Evolutionary conservation across 2,888 invertebrate species (phyloP).

Genomic region (Diloba caeruleocephala): DNA sequence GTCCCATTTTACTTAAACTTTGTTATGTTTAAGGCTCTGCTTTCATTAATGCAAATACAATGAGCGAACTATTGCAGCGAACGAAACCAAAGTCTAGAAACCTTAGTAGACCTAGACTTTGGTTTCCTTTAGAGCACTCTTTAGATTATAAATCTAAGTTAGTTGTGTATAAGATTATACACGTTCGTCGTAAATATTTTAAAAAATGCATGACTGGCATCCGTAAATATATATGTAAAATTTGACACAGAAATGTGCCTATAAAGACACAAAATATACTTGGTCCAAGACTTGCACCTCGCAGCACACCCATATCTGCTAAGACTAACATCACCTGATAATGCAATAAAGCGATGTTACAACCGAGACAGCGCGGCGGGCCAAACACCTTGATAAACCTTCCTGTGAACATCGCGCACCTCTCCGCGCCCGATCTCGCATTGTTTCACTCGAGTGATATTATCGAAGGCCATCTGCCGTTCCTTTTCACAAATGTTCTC

Average conservation of each 20-base stretch:
- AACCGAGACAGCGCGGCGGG: constrained; percentile 52
- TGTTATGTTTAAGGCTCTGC: too few species aligned
- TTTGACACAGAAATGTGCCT: constrained; percentile 27
- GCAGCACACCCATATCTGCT: constrained; percentile 48
- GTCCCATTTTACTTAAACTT: constrained; percentile 33
- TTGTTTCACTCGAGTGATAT: constrained; percentile 55
- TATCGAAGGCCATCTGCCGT: constrained; percentile 54
- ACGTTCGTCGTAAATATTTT: not conserved
- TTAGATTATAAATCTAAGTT: too few species aligned
- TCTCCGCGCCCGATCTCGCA: constrained; percentile 40
- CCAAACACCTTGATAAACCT: constrained; percentile 56
- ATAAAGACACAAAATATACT: constrained; percentile 53
- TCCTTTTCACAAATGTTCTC: constrained; percentile 51
- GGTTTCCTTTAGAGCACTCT: too few species aligned
- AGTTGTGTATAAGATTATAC: too few species aligned
- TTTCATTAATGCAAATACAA: too few species aligned
- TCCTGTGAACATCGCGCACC: constrained; percentile 42
- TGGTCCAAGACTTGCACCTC: constrained; percentile 55
- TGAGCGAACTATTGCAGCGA: too few species aligned
- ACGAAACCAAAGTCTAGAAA: too few species aligned
- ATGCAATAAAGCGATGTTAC: constrained; percentile 56
- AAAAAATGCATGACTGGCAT: not conserved
- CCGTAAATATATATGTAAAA: constrained; percentile 26
- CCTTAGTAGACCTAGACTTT: too few species aligned
- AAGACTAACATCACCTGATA: constrained; percentile 53